Evolutionary conservation across 2,113 vertebrate species (phyloP).

Genomic region (Pyrgilauda ruficollis): DNA sequence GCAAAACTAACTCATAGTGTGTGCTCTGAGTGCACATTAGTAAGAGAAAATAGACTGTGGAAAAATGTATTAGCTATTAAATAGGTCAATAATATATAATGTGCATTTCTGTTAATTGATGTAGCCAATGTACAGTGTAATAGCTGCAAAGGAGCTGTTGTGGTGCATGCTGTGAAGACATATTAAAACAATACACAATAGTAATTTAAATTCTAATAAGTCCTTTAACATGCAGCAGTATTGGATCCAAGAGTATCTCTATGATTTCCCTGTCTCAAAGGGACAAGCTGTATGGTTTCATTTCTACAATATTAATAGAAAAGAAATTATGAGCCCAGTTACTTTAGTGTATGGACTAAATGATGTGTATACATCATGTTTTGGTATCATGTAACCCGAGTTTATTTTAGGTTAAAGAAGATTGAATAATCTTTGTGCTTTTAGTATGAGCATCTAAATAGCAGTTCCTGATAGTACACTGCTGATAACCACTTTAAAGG

Average conservation of each 20-base stretch:
- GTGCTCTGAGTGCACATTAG: conserved; percentile 26
- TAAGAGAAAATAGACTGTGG: conserved; percentile 31
- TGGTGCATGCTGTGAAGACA: conserved; percentile 55
- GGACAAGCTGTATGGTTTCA: background rate
- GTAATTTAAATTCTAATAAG: conserved; percentile 54
- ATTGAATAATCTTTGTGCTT: background rate
- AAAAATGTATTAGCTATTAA: conserved; percentile 49
- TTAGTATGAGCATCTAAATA: background rate
- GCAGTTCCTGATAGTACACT: background rate
- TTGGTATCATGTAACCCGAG: background rate
- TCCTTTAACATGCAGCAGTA: conserved; percentile 31
- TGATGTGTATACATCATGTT: background rate
- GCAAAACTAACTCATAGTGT: background rate
- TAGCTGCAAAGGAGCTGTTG: conserved; percentile 48
- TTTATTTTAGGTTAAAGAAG: background rate
- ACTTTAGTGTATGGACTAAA: background rate
- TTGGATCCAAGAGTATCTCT: background rate
- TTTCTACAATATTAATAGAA: background rate
- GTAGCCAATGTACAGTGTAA: conserved; percentile 28
- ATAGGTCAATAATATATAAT: conserved; percentile 40
- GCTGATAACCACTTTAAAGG: background rate
- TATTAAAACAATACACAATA: conserved; percentile 66
- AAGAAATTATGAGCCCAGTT: background rate
- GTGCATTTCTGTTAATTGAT: conserved; percentile 68
- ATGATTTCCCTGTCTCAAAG: conserved; percentile 27